These are phyloP conservation scores for Atta cephalotes DNA, from an alignment of 1,140 invertebrate species.

Conservation along the genomic window DNA sequence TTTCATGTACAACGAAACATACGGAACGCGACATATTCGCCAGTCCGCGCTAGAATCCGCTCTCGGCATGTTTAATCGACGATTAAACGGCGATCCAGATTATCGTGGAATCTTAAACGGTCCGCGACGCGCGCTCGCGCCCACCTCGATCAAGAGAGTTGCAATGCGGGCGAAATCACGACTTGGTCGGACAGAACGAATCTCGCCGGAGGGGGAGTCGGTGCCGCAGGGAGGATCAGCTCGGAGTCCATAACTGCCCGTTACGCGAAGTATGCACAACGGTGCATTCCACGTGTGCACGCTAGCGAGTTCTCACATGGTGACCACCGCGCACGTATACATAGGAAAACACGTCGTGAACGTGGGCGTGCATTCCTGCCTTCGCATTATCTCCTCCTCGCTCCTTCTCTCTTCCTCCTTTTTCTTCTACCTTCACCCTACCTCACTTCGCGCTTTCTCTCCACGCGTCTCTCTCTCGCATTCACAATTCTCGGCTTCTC, in stretches of 20 bases:
- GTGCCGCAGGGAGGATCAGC: conserved; percentile 77
- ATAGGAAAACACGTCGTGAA: conserved; percentile 82
- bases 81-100: conserved; percentile 37
- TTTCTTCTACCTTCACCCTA: conserved; percentile 7
- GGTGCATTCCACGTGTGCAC: conserved; percentile 80
- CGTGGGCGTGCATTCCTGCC: conserved; percentile 85
- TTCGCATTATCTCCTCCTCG: conserved; percentile 81
- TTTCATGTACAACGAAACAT: conserved; percentile 10
- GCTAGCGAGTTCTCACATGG: conserved; percentile 81
- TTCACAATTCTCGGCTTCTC: conserved; percentile 14
- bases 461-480: background rate
- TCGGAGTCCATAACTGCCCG: conserved; percentile 78
- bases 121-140: background rate
- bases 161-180: conserved; percentile 11
- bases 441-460: background rate
- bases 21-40: background rate
- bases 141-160: background rate
- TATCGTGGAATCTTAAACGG: conserved; percentile 56
- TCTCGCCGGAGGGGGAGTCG: conserved; percentile 56
- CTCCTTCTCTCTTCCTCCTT: conserved; percentile 54
- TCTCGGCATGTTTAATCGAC: background rate
- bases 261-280: conserved; percentile 80
- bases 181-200: background rate
- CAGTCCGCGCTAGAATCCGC: background rate
- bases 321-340: conserved; percentile 79